These are phyloP conservation scores for Halotydeus destructor DNA, from an alignment of 1,140 invertebrate species.

Conservation along the genomic window DNA sequence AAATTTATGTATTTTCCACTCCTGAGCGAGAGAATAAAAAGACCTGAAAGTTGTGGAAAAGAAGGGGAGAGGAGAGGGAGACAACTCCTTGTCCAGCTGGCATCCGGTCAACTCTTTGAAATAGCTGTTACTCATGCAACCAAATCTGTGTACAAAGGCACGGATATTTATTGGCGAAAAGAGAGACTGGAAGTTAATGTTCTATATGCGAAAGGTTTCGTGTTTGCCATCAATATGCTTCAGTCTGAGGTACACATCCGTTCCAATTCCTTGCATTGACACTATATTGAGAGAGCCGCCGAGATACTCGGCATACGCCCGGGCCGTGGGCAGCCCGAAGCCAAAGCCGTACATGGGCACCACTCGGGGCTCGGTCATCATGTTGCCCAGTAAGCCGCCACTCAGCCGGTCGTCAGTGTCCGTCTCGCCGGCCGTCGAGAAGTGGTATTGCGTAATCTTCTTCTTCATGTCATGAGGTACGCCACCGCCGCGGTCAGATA, in stretches of 20 bases:
- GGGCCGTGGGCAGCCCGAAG: conserved; percentile 36
- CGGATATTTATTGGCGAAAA: too few species aligned
- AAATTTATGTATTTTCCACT: too few species aligned
- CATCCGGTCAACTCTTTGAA: too few species aligned
- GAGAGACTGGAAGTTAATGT: too few species aligned
- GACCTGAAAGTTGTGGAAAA: too few species aligned
- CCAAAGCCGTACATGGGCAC: conserved; percentile 38
- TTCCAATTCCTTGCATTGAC: conserved; percentile 36
- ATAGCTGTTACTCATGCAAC: too few species aligned
- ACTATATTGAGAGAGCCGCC: conserved; percentile 32
- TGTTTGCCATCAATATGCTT: conserved; percentile 34
- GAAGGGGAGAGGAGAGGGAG: too few species aligned
- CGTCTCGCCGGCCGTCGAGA: conserved; percentile 30
- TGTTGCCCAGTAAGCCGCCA: conserved; percentile 28
- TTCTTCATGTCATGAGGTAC: conserved; percentile 30
- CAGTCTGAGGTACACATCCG: conserved; percentile 35
- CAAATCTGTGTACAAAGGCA: too few species aligned
- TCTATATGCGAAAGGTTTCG: conserved; percentile 34
- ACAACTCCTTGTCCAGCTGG: too few species aligned
- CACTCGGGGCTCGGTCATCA: conserved; percentile 28
- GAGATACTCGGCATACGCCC: conserved; percentile 37
- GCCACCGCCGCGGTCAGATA: conserved; percentile 37
- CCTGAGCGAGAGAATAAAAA: too few species aligned
- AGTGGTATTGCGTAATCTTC: conserved; percentile 35
- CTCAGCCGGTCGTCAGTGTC: conserved; percentile 21